Evolutionary conservation across 1,140 invertebrate species (phyloP).

Genomic region (Drosophila equinoxialis): DNA sequence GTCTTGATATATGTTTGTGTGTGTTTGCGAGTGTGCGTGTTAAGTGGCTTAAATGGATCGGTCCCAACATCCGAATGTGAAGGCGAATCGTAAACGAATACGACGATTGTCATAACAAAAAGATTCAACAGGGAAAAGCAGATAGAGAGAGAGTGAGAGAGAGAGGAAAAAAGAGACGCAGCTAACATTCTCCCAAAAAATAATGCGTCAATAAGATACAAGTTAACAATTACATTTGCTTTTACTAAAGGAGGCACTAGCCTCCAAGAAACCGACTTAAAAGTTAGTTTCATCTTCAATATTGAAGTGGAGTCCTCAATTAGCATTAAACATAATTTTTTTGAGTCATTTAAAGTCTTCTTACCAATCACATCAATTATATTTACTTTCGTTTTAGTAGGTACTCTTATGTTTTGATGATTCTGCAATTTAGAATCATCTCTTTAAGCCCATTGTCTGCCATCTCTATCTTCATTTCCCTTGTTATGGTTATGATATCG

Average conservation of each 20-base stretch:
- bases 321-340: neutral
- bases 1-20: neutral
- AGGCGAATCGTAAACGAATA: constrained; percentile 11
- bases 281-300: neutral
- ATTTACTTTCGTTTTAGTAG: neutral
- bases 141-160: neutral
- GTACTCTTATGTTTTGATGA: neutral
- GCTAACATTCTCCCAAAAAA: too few relatives aligned
- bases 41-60: constrained; percentile 77
- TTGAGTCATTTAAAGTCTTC: constrained; percentile 2
- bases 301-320: neutral
- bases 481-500: constrained; percentile 76
- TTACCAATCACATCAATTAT: neutral
- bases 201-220: too few relatives aligned
- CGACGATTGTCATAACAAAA: constrained; percentile 54
- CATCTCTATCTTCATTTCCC: constrained; percentile 5
- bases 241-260: too few relatives aligned
- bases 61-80: constrained; percentile 6
- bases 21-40: constrained; percentile 43
- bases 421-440: neutral
- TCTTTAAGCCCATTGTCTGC: neutral
- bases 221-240: too few relatives aligned
- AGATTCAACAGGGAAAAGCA: constrained; percentile 17
- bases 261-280: neutral
- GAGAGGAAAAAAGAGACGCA: neutral